Conservation (phyloP, 2,888 invertebrate species). For the Tipula lateralis region DNA sequence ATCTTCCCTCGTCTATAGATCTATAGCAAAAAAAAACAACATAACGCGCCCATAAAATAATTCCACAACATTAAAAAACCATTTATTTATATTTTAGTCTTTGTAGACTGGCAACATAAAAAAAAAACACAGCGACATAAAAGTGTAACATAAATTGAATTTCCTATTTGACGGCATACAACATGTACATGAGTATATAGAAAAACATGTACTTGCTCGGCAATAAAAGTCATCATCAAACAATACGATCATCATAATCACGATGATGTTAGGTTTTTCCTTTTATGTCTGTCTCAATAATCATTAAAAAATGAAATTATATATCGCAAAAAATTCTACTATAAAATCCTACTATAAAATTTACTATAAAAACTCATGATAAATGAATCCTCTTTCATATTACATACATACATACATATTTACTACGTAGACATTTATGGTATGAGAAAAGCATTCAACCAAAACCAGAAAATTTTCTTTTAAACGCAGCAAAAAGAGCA, state of each 20-base stretch:
- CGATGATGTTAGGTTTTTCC: background rate
- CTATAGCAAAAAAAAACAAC: too few relatives aligned
- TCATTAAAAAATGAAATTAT: background rate
- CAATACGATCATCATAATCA: background rate
- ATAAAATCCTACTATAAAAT: background rate
- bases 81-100: background rate
- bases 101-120: background rate
- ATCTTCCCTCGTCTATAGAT: background rate
- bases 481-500: background rate
- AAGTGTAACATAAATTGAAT: background rate
- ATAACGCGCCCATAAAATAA: background rate
- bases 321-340: too few relatives aligned
- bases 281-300: background rate
- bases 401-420: background rate
- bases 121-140: too few relatives aligned
- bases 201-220: background rate
- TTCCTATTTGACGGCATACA: background rate
- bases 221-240: conserved; percentile 11
- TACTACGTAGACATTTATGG: background rate
- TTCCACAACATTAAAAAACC: conserved; percentile 2
- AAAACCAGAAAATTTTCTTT: conserved; percentile 19
- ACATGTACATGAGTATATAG: too few relatives aligned
- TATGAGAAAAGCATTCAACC: conserved; percentile 19
- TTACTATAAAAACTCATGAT: conserved; percentile 24
- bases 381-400: too few relatives aligned